These are phyloP conservation scores for Caenorhabditis sulstoni DNA, from an alignment of 2,888 invertebrate genomes.

Conservation along the genomic window DNA sequence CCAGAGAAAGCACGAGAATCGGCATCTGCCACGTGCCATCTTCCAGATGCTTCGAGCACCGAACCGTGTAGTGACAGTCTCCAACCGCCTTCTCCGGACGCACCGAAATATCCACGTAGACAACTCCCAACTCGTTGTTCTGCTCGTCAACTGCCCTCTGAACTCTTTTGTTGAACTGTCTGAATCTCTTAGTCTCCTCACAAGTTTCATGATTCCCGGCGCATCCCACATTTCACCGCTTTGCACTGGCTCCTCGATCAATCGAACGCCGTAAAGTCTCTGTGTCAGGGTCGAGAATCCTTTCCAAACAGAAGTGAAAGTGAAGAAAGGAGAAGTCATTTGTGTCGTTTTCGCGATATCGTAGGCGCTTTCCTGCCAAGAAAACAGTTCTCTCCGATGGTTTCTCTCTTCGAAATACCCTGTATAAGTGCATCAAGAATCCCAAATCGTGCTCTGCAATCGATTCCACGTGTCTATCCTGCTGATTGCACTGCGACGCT, in stretches of 20 bases:
- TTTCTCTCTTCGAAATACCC: conserved; percentile 32
- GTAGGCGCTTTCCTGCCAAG: conserved; percentile 55
- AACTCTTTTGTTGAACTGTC: background rate
- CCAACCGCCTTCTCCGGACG: conserved; percentile 91
- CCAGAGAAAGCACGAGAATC: conserved; percentile 78
- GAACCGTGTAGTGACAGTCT: conserved; percentile 99
- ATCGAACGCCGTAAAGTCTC: conserved; percentile 88
- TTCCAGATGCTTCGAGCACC: conserved; percentile 87
- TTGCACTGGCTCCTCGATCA: conserved; percentile 84
- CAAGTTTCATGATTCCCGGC: conserved; percentile 59
- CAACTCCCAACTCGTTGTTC: conserved; percentile 88
- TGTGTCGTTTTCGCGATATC: conserved; percentile 41
- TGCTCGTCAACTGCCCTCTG: conserved; percentile 87
- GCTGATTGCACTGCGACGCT: conserved; percentile 58
- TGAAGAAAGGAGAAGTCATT: conserved; percentile 45
- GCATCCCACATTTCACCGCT: conserved; percentile 65
- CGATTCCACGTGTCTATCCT: conserved; percentile 4
- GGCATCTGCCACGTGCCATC: conserved; percentile 73
- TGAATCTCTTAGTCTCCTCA: background rate
- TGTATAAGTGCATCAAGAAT: conserved; percentile 69
- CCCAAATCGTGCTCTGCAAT: conserved; percentile 70
- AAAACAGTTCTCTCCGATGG: background rate
- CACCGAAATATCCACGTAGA: conserved; percentile 97
- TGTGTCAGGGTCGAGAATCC: conserved; percentile 93
- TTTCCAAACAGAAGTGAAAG: conserved; percentile 81